Percentiles rank a stretch among this genome's conserved stretches.
phyloP scores from a whole-genome alignment of 2,113 vertebrate genomes.

The Anas platyrhynchos region DNA sequence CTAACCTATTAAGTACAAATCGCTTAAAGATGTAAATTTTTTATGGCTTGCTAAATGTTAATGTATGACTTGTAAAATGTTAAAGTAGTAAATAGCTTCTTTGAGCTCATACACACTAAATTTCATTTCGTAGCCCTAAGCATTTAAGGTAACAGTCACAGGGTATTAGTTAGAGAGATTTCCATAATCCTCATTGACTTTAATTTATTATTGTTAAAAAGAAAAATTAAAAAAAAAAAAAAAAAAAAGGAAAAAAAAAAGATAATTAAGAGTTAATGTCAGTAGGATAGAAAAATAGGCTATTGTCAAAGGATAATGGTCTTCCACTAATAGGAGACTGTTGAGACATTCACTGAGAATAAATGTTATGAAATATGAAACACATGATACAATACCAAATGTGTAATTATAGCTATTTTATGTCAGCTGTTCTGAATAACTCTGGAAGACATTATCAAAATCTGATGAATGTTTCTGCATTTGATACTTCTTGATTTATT shows the following conservation, averaged over 20 bases:
- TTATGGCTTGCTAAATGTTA: slow-evolving; percentile 83
- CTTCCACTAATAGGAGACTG: neutral
- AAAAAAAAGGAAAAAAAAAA: neutral
- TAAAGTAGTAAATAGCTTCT: slow-evolving; percentile 80
- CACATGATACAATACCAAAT: slow-evolving; percentile 19
- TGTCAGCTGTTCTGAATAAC: slow-evolving; percentile 26
- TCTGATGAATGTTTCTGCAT: slow-evolving; percentile 40
- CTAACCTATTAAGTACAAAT: slow-evolving; percentile 79
- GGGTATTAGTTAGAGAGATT: slow-evolving; percentile 56
- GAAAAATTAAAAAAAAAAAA: slow-evolving; percentile 8
- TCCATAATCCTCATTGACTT: slow-evolving; percentile 61
- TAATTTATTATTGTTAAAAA: slow-evolving; percentile 57
- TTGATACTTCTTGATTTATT: slow-evolving; percentile 56
- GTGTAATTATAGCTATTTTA: slow-evolving; percentile 49
- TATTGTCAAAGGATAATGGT: slow-evolving; percentile 27
- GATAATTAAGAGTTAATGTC: slow-evolving; percentile 64
- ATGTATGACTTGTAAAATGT: slow-evolving; percentile 82
- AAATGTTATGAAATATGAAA: slow-evolving; percentile 70
- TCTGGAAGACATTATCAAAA: slow-evolving; percentile 38
- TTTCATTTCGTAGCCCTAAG: slow-evolving; percentile 74
- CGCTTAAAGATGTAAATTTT: slow-evolving; percentile 80
- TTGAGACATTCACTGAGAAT: slow-evolving; percentile 41
- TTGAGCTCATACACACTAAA: slow-evolving; percentile 70
- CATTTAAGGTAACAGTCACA: slow-evolving; percentile 70
- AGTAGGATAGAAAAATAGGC: slow-evolving; percentile 30